Conservation (phyloP, 2,797 vertebrate genomes). For the Staurois parvus region DNA sequence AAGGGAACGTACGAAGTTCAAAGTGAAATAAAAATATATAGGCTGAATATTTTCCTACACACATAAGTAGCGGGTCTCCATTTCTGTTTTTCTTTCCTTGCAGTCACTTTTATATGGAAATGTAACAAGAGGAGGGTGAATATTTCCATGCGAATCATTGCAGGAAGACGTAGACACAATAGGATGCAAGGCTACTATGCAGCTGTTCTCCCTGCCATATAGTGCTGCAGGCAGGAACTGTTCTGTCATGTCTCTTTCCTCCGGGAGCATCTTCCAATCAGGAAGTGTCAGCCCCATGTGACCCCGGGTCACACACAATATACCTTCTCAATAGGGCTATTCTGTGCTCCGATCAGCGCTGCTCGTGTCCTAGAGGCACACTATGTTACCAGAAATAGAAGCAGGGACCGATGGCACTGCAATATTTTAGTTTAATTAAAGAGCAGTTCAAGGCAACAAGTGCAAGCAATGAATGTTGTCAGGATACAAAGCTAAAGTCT, state of each 20-base stretch:
- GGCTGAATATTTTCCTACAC: constrained; percentile 6
- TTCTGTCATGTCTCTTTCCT: neutral
- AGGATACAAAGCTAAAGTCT: too few species aligned
- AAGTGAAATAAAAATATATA: constrained; percentile 1
- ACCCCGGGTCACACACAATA: constrained; percentile 15
- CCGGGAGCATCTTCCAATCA: neutral
- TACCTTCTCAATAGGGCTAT: constrained; percentile 7
- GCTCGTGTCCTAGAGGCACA: neutral
- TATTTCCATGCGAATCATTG: constrained; percentile 7
- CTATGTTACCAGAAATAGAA: constrained; percentile 2
- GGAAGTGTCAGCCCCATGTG: neutral
- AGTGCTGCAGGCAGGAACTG: constrained; percentile 11
- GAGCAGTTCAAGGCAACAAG: too few species aligned
- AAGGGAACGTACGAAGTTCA: neutral
- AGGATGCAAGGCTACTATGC: neutral
- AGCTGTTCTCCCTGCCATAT: constrained; percentile 20
- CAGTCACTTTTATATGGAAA: constrained; percentile 37
- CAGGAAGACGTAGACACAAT: neutral
- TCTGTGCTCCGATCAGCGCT: neutral
- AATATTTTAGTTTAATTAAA: neutral
- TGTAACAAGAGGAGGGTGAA: neutral
- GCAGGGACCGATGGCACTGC: neutral
- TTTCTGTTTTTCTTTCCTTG: neutral
- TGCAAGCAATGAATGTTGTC: too few species aligned
- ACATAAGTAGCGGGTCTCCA: neutral